Evolutionary conservation across 35 echinoderm and acorn worm species (phyloP), one percentile per base, ranked within the genome.

Genomic region (Apostichopus parvimensis): DNA sequence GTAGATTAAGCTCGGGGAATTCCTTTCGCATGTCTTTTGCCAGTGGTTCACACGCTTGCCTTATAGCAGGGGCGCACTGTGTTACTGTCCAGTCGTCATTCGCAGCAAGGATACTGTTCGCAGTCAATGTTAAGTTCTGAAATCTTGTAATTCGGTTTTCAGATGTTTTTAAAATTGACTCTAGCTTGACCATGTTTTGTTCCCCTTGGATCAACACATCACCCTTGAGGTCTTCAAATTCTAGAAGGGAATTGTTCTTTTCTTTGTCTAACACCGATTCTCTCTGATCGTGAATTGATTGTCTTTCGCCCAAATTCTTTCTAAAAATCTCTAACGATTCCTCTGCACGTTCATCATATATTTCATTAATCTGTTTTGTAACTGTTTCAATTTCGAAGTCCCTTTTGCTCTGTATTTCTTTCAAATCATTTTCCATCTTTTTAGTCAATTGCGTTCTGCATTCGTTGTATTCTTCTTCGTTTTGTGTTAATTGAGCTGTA

Each of bases 91-190:
- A 88, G 64, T 88, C 86, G 62, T 88, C 52, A 52, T 28, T 73
- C 24, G 86, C 61, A 1, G 6, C 86, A 72, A 88, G 86, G 52
- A 88, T 26, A 28, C 22, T 88, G 15, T 5, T 4, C 2, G 9
- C 86, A 34, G 86, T 88, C 4, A 64, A 60, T 22, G 52, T 88
- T 1, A 88, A 7, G 86, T 73, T 88, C 24, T 88, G 61, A 12
- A 54, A 88, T 12, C 86, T 61, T 88, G 23, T 68, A 8, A 22
- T 22, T 88, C 20, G 71, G 23, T 64, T 52, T 54, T 73, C 86
- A 53, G 52, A 13, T 4, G 25, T 1, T 8, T 54, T 21, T 12
- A 64, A 88, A 11, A 28, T 72, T 4, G 24, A 17, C 18, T 68
- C 21, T 17, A 88, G 15, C 52, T 3, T 54, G 1, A 13, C 15